These are phyloP conservation scores for Gymnodraco acuticeps DNA, from an alignment of 2,797 vertebrate species.

Conservation along the genomic window DNA sequence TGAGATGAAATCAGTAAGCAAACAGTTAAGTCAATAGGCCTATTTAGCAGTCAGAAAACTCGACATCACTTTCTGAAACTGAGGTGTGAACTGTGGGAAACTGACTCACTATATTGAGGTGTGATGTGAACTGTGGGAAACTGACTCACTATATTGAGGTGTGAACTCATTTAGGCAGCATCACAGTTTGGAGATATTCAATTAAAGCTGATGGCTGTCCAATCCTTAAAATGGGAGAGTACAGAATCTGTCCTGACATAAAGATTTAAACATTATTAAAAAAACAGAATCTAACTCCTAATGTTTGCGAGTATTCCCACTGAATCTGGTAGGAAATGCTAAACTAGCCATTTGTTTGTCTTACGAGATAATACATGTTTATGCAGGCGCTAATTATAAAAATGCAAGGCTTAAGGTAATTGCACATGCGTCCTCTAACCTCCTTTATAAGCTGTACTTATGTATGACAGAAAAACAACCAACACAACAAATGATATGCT, in stretches of 20 bases:
- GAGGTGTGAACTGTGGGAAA: neutral
- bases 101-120: neutral
- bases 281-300: neutral
- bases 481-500: constrained; percentile 8
- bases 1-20: neutral
- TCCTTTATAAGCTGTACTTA: constrained; percentile 4
- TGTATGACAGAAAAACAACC: neutral
- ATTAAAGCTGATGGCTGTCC: too few species aligned
- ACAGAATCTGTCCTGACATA: too few species aligned
- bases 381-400: neutral
- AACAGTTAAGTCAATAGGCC: neutral
- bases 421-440: neutral
- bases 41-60: neutral
- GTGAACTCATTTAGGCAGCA: neutral
- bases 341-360: neutral
- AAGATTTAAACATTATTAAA: neutral
- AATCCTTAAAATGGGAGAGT: neutral
- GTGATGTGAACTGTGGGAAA: too few species aligned
- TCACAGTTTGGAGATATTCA: neutral
- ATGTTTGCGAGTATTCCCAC: neutral
- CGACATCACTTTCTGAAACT: constrained; percentile 4
- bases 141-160: neutral
- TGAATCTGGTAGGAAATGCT: neutral
- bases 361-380: neutral
- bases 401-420: neutral